A percentile compares a stretch with the other conserved stretches of the same genome.
phyloP scores from a whole-genome alignment of 2,888 invertebrate genomes.

The Dusona sp. region DNA sequence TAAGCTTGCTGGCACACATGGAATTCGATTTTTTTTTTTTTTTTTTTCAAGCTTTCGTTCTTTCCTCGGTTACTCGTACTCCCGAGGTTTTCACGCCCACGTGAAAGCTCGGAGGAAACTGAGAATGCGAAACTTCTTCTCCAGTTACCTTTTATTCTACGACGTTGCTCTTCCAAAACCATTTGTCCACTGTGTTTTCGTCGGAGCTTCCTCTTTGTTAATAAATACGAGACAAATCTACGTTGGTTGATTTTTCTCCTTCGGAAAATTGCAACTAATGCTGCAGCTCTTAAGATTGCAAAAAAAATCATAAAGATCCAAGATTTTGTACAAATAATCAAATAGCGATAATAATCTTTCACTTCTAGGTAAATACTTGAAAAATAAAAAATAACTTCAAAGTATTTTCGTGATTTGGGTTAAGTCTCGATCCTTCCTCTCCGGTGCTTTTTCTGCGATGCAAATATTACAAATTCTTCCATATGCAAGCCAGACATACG shows the following conservation, averaged over 20 bases:
- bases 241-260: background rate
- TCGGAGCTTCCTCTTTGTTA: constrained; percentile 17
- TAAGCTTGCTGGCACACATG: constrained; percentile 30
- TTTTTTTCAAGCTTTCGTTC: constrained; percentile 44
- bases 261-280: constrained; percentile 32
- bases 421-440: constrained; percentile 52
- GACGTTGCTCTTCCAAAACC: constrained; percentile 32
- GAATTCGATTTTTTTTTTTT: constrained; percentile 29
- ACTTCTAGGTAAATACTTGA: background rate
- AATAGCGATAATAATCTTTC: constrained; percentile 27
- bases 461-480: constrained; percentile 64
- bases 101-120: constrained; percentile 1
- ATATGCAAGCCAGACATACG: constrained; percentile 67
- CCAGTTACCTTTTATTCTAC: constrained; percentile 61
- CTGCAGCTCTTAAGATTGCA: background rate
- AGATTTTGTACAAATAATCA: constrained; percentile 22
- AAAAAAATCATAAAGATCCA: background rate
- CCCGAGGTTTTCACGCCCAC: constrained; percentile 33
- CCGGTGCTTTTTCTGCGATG: constrained; percentile 48
- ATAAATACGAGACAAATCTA: constrained; percentile 15
- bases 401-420: constrained; percentile 63
- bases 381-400: constrained; percentile 43
- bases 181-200: constrained; percentile 51
- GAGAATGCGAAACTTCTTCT: constrained; percentile 60
- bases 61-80: constrained; percentile 34